Base-by-base conservation (phyloP, 2,888 invertebrate genomes). In the Osmoderma eremita region DNA sequence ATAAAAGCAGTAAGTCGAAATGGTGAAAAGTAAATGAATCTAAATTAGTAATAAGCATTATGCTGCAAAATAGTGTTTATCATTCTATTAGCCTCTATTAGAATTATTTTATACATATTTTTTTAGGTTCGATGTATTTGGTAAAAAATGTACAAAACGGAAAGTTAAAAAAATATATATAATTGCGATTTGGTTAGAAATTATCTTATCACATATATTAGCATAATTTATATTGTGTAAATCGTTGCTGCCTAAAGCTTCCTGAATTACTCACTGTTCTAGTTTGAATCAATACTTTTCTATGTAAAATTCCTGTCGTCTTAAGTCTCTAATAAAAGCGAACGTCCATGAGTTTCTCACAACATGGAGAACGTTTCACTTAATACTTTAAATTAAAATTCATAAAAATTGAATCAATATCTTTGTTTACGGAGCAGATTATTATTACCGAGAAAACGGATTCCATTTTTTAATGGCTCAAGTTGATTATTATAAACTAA, bases 121-220 rank as follows among this genome's bases (percentile, higher is more conserved):
- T 51, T 2, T n/a, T 6, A 17, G n/a, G 12, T 10, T 38, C 36
- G 3, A 17, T 15, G 18, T 38, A 10, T 17, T 18, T 53, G 13
- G 17, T 36, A 12, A 53, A 53, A 15, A 18, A 17, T 53, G 18
- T 53, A 39, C 17, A 38, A 15, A 38, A 53, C 38, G 38, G 30
- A 13, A 30, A 53, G 38, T 53, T 38, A 53, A 38, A 36, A 53
- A 38, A 18, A 38, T 38, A 38, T 53, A 36, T 30, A 17, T 53
- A 36, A 30, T 24, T 30, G 30, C 10, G 1, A 36, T 53, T 53
- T 38, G 18, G 20, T 38, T 53, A 53, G 17, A 38, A 38, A 38
- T 51, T 10, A 53, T 38, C 38, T 53, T 53, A 53, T 53, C 53
- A 53, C 53, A 53, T 53, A 53, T 24, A 38, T 4, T 53, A 30